Conservation (phyloP, 2,113 vertebrate species). For the Syngnathoides biaculeatus region DNA sequence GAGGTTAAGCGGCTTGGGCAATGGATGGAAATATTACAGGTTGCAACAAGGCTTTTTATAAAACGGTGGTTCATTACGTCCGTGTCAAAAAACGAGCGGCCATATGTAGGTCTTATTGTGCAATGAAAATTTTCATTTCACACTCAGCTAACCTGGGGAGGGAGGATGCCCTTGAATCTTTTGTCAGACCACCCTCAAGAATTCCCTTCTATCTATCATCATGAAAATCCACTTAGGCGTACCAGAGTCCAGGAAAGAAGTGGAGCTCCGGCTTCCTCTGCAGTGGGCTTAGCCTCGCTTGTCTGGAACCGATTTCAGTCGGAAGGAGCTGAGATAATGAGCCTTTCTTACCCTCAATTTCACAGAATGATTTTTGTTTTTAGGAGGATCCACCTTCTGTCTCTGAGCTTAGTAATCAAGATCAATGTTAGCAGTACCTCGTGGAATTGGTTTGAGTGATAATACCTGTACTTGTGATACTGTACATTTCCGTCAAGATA, state of each 20-base stretch:
- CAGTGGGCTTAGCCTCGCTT: slow-evolving; percentile 42
- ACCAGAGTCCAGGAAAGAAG: slow-evolving; percentile 54
- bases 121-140: slow-evolving; percentile 34
- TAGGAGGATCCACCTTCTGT: slow-evolving; percentile 37
- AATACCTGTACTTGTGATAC: neutral
- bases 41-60: neutral
- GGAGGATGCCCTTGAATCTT: slow-evolving; percentile 33
- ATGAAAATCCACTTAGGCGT: slow-evolving; percentile 32
- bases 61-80: neutral
- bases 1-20: too few species aligned
- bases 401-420: slow-evolving; percentile 42
- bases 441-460: neutral
- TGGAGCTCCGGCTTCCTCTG: slow-evolving; percentile 47
- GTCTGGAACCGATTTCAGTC: slow-evolving; percentile 40
- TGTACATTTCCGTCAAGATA: neutral
- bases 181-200: slow-evolving; percentile 18
- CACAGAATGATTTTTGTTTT: slow-evolving; percentile 48
- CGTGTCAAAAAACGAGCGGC: neutral
- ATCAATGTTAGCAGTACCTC: slow-evolving; percentile 4
- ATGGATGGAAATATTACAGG: neutral
- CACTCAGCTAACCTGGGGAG: slow-evolving; percentile 16
- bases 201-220: slow-evolving; percentile 38
- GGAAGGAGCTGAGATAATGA: slow-evolving; percentile 50
- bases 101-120: neutral
- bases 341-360: slow-evolving; percentile 55